Evolutionary conservation across 2,888 invertebrate species (phyloP).

Genomic region (Lobophora halterata): DNA sequence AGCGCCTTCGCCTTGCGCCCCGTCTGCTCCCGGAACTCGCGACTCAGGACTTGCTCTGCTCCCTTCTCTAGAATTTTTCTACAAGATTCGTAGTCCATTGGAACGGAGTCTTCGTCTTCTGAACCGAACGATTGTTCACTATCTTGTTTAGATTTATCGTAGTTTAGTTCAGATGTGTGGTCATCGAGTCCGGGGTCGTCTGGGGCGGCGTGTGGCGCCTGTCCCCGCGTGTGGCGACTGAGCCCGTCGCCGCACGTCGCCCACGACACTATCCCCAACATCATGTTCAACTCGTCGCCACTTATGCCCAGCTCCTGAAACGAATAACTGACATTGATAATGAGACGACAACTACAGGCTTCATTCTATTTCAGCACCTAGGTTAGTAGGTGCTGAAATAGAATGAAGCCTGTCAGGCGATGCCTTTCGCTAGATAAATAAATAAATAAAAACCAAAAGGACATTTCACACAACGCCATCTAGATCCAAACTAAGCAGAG

Average conservation of each 20-base stretch:
- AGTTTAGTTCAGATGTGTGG: no score
- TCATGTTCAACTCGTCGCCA: conserved; percentile 84
- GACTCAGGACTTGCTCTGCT: conserved; percentile 1
- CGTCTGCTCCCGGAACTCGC: conserved; percentile 48
- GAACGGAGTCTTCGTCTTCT: neutral
- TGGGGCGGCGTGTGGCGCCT: conserved; percentile 86
- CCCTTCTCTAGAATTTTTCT: neutral
- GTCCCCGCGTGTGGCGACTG: conserved; percentile 66
- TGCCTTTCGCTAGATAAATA: no score
- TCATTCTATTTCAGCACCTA: no score
- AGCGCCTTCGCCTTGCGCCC: conserved; percentile 89
- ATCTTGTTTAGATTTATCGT: conserved; percentile 1
- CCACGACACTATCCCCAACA: conserved; percentile 93
- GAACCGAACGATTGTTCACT: neutral
- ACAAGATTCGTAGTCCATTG: neutral
- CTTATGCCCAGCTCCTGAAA: conserved; percentile 79
- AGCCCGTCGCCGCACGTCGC: conserved; percentile 90
- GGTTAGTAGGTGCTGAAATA: no score
- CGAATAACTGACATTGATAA: neutral
- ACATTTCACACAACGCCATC: no score
- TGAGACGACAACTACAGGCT: no score
- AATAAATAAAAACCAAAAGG: no score
- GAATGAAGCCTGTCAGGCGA: no score
- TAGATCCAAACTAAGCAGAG: no score
- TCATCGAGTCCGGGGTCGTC: conserved; percentile 68